These are phyloP conservation scores for Sepiola atlantica DNA, from an alignment of 2,888 invertebrate genomes.

Conservation along the genomic window DNA sequence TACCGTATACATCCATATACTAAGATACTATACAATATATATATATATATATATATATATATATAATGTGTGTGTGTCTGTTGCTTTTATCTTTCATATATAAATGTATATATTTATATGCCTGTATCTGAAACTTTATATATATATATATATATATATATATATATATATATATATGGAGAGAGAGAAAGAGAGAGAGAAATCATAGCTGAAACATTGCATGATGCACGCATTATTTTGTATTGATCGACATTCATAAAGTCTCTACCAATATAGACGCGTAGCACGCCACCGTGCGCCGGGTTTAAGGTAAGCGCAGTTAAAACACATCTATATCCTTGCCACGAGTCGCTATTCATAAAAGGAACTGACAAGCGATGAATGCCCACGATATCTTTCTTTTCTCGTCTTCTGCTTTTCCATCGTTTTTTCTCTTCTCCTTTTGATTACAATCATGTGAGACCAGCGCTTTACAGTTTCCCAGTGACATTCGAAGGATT, in stretches of 20 bases:
- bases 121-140: no score
- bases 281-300: not conserved
- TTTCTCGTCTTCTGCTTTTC: no score
- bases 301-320: not conserved
- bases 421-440: no score
- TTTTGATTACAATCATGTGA: slow-evolving; percentile 32
- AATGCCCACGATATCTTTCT: not conserved
- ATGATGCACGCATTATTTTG: not conserved
- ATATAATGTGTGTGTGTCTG: no score
- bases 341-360: not conserved
- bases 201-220: no score
- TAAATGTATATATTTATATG: no score
- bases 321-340: not conserved
- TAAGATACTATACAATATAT: no score
- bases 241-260: not conserved
- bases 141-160: no score
- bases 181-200: no score
- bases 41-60: no score
- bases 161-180: not conserved
- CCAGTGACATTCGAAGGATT: not conserved
- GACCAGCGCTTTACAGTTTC: not conserved
- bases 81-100: no score
- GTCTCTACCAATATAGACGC: not conserved
- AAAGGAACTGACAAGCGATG: slow-evolving; percentile 6
- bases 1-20: no score